phyloP scores from a whole-genome alignment of 2,797 vertebrate species.

The Urophycis tenuis region DNA sequence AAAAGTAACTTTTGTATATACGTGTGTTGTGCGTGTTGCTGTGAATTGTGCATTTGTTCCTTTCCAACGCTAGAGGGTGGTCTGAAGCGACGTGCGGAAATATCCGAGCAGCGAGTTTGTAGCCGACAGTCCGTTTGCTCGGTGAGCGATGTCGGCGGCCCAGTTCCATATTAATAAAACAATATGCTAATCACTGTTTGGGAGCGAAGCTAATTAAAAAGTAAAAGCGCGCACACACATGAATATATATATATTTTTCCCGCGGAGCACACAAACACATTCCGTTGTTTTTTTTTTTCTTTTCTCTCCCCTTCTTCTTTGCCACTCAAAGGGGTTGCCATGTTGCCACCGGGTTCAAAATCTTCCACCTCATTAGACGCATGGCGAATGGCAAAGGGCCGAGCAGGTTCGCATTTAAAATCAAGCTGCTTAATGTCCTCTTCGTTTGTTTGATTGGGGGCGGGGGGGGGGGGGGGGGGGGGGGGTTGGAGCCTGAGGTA shows the following conservation, averaged over 20 bases:
- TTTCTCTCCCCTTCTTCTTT: too few relatives aligned
- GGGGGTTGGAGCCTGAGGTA: neutral
- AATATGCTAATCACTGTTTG: conserved; percentile 66
- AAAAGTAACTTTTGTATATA: too few relatives aligned
- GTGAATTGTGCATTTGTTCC: neutral
- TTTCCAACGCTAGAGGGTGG: neutral
- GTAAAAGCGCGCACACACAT: conserved; percentile 13
- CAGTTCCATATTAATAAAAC: conserved; percentile 64
- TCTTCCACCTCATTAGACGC: neutral
- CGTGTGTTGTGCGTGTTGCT: neutral
- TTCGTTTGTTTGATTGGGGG: neutral
- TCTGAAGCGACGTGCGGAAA: conserved; percentile 35
- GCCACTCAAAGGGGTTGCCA: neutral
- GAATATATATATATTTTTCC: neutral
- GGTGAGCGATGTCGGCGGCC: conserved; percentile 58
- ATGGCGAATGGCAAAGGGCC: too few relatives aligned
- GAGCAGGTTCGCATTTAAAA: neutral
- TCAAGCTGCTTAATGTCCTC: neutral
- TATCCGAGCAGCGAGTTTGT: conserved; percentile 45
- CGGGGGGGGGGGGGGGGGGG: too few relatives aligned
- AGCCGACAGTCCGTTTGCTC: conserved; percentile 54
- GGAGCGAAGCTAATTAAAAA: conserved; percentile 63
- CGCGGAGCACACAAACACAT: neutral
- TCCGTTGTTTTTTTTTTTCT: neutral
- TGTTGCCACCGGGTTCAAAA: neutral